Base-by-base conservation (phyloP, 2,113 vertebrate species). In the Narcine bancroftii region DNA sequence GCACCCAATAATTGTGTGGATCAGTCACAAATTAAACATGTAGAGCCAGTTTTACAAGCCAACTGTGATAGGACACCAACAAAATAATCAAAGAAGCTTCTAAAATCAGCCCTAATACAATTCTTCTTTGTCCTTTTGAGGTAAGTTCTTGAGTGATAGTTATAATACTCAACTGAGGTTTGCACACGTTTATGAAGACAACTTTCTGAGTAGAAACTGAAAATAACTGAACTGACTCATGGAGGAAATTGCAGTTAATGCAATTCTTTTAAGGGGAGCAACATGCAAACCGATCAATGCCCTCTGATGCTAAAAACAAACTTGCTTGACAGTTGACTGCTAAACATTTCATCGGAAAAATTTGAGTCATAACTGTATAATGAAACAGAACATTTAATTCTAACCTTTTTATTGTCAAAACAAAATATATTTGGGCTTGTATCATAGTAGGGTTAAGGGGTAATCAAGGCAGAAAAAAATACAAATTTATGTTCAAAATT, bases 331-430 rank as follows among this genome's bases (percentile, higher is more conserved):
- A 63, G 53, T 60, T 63, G 81, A 87, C 81, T 60, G 81, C 53
- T 87, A 56, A 56, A n/a, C 53, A 63, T 87, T 56, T 60, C 81
- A 87, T 87, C 60, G 53, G 53, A 85, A 11, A 85, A n/a, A 85
- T 85, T 36, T 19, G 53, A 60, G 17, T 87, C 15, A 60, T 87
- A 87, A 56, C 81, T 60, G 21, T 87, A n/a, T 63, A 36, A 87
- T 60, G 56, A 33, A 39, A 33, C 33, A 56, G 29, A 85, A 6
- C 81, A 85, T 85, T 47, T 81, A 60, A 60, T 87, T 63, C n/a
- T 63, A 63, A 87, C 6, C n/a, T 56, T 17, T 36, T 85, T 19
- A 56, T 56, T 56, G 81, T 53, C 50, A 85, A 56, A 13, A n/a
- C 29, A 29, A 36, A 83, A 60, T 29, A 33, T 33, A 85, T 24